Evolutionary conservation across 2,113 vertebrate genomes (phyloP).

Genomic region (Bubo bubo): DNA sequence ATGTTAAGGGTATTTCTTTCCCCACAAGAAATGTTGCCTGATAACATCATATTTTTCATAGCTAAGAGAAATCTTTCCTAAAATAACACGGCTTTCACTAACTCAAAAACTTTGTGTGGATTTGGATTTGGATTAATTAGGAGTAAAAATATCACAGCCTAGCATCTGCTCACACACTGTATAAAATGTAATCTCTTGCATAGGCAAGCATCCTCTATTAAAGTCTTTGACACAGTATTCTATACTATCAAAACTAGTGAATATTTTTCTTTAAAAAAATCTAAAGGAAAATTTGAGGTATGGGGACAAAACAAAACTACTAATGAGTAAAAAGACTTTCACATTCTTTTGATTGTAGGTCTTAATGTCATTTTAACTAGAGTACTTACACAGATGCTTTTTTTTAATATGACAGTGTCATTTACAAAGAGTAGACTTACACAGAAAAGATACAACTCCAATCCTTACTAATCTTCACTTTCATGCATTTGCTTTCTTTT

Average conservation of each 20-base stretch:
- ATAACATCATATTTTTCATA: not conserved
- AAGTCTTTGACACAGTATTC: not conserved
- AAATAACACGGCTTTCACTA: not conserved
- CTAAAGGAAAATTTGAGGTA: not conserved
- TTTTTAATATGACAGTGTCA: not conserved
- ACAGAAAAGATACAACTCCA: not conserved
- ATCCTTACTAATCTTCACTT: not conserved
- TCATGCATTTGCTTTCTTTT: not conserved
- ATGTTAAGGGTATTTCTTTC: not conserved
- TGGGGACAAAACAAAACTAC: rapidly evolving
- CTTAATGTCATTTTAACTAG: not conserved
- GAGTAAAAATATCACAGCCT: not conserved
- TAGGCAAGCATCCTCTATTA: not conserved
- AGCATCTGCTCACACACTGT: not conserved
- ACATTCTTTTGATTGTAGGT: not conserved
- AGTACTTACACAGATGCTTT: not conserved
- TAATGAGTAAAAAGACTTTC: not conserved
- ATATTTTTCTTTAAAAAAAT: not conserved
- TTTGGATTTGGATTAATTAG: not conserved
- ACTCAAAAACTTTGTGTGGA: not conserved
- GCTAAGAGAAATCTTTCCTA: not conserved
- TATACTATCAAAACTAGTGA: not conserved
- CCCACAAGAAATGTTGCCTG: not conserved
- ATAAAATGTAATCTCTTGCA: not conserved
- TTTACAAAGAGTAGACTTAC: not conserved